Evolutionary conservation across 2,797 vertebrate genomes (phyloP).

Genomic region (Sebastes jordani): DNA sequence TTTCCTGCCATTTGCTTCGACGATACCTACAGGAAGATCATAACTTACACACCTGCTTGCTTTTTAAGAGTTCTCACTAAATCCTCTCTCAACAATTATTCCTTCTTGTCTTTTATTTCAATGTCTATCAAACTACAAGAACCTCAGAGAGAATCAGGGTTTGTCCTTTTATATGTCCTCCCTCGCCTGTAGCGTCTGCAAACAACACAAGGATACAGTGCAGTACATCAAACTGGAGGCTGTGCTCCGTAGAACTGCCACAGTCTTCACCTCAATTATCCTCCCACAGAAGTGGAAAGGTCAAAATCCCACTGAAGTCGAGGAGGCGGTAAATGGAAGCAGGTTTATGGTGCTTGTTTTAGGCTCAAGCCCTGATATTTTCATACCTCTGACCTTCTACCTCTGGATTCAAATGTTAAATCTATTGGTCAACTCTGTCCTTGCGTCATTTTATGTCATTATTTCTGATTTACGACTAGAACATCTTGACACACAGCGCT

Average conservation of each 20-base stretch:
- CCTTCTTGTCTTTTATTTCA: not conserved
- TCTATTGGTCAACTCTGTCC: not conserved
- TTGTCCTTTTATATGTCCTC: not conserved
- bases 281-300: slow-evolving; percentile 31
- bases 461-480: no score
- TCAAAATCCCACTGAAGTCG: slow-evolving; percentile 18
- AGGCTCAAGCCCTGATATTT: not conserved
- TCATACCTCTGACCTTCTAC: not conserved
- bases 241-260: slow-evolving; percentile 3
- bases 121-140: not conserved
- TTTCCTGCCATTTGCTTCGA: slow-evolving; percentile 6
- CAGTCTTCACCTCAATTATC: slow-evolving; percentile 22
- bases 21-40: not conserved
- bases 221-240: slow-evolving; percentile 13
- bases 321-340: not conserved
- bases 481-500: fast-evolving
- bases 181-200: not conserved
- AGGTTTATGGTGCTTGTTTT: not conserved
- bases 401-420: not conserved
- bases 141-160: not conserved
- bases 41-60: not conserved
- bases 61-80: not conserved
- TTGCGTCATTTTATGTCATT: not conserved
- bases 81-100: not conserved
- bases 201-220: slow-evolving; percentile 4